phyloP scores from a whole-genome alignment of 2,888 invertebrate genomes.

The Drosophila setosimentum region DNA sequence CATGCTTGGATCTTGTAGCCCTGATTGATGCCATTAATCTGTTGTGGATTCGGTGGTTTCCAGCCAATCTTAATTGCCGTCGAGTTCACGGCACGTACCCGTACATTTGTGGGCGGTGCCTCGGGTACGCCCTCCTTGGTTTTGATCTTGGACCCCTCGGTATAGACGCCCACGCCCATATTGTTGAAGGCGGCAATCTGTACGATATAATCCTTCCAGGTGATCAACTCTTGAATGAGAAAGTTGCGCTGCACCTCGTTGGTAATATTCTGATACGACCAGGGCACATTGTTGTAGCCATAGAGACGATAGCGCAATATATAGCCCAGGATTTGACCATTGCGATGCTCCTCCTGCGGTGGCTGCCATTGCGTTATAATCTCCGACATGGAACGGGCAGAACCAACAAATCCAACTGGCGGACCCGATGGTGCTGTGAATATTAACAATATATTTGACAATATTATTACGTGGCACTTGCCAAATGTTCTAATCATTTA shows the following conservation, averaged over 20 bases:
- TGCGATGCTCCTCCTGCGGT: slow-evolving; percentile 96
- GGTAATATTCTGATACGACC: slow-evolving; percentile 96
- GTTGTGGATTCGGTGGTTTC: slow-evolving; percentile 98
- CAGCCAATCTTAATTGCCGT: slow-evolving; percentile 94
- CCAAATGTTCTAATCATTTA: neutral
- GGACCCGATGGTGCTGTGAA: slow-evolving; percentile 96
- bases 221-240: slow-evolving; percentile 96
- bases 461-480: neutral
- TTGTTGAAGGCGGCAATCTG: slow-evolving; percentile 99
- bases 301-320: slow-evolving; percentile 95
- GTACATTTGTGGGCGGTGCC: slow-evolving; percentile 94
- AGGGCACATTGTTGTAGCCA: slow-evolving; percentile 96
- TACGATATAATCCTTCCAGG: slow-evolving; percentile 98
- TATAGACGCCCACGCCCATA: slow-evolving; percentile 97
- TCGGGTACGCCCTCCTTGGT: slow-evolving; percentile 98
- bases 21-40: slow-evolving; percentile 99
- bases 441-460: no score
- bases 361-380: slow-evolving; percentile 99
- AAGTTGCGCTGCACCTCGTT: slow-evolving; percentile 96
- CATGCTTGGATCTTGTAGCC: slow-evolving; percentile 97
- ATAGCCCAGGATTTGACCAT: slow-evolving; percentile 97
- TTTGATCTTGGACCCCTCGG: slow-evolving; percentile 95
- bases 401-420: slow-evolving; percentile 97
- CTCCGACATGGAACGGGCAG: slow-evolving; percentile 96
- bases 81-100: slow-evolving; percentile 92